Evolutionary conservation across 2,888 invertebrate genomes (phyloP).

Genomic region (Pedicia rivosa): DNA sequence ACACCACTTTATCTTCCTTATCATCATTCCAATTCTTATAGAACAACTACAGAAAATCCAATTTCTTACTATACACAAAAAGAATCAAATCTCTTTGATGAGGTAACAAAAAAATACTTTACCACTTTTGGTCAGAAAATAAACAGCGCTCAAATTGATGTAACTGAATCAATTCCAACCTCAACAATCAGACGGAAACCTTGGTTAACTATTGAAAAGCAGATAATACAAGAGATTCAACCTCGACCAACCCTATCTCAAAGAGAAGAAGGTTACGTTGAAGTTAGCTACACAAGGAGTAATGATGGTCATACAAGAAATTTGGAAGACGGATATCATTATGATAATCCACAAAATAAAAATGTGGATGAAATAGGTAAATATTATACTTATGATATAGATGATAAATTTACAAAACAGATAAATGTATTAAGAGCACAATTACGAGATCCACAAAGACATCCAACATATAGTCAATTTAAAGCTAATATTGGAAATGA

Average conservation of each 20-base stretch:
- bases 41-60: constrained; percentile 40
- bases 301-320: neutral
- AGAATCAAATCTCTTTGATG: too few relatives aligned
- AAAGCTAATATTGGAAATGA: constrained; percentile 44
- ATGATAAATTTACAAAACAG: constrained; percentile 1
- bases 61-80: too few relatives aligned
- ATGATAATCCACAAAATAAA: neutral
- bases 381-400: neutral
- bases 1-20: too few relatives aligned
- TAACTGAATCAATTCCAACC: constrained; percentile 1
- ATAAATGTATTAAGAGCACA: constrained; percentile 12
- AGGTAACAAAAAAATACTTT: too few relatives aligned
- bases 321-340: neutral
- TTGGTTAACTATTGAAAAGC: constrained; percentile 21
- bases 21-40: constrained; percentile 32
- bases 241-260: neutral
- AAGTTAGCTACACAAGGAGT: neutral
- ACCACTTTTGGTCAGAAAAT: too few relatives aligned
- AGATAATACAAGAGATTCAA: constrained; percentile 17
- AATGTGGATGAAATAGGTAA: neutral
- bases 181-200: neutral
- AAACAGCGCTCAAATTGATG: too few relatives aligned
- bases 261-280: neutral
- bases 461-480: constrained; percentile 29
- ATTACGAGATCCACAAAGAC: constrained; percentile 1